Evolutionary conservation across 2,888 invertebrate genomes (phyloP).

Genomic region (Eupithecia exiguata): DNA sequence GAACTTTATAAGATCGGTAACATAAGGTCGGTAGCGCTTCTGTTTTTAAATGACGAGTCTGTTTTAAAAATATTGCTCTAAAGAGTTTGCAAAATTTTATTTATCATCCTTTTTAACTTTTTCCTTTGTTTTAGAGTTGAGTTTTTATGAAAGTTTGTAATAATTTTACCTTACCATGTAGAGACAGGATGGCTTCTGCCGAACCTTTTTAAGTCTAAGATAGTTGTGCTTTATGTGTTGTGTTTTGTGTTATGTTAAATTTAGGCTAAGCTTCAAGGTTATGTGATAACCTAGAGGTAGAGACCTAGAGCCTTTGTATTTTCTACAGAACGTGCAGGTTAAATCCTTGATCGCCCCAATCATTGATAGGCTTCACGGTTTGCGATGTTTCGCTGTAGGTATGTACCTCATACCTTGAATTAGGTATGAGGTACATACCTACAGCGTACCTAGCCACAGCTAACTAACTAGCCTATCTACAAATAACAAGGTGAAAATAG

Average conservation of each 20-base stretch:
- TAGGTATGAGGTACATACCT: too few relatives aligned
- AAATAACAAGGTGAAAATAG: not conserved
- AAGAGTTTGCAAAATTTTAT: not conserved
- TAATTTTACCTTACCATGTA: not conserved
- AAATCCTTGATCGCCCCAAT: conserved; percentile 12
- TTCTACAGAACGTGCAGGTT: conserved; percentile 5
- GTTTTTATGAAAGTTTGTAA: not conserved
- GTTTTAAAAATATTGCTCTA: not conserved
- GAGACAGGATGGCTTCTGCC: not conserved
- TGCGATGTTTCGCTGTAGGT: not conserved
- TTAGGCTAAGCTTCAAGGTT: not conserved
- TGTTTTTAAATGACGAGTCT: not conserved
- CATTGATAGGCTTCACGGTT: conserved; percentile 4
- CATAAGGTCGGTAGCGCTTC: not conserved
- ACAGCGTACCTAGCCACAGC: too few relatives aligned
- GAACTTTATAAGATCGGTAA: conserved; percentile 3
- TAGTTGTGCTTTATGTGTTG: not conserved
- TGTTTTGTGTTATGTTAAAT: not conserved
- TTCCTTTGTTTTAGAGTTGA: not conserved
- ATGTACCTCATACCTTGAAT: not conserved
- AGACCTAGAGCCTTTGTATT: conserved; percentile 7
- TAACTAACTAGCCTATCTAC: not conserved
- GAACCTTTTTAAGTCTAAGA: not conserved
- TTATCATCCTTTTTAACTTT: not conserved
- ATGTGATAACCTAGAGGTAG: not conserved